These are phyloP conservation scores for Semnornis frantzii DNA, from an alignment of 2,113 vertebrate species.

Conservation along the genomic window DNA sequence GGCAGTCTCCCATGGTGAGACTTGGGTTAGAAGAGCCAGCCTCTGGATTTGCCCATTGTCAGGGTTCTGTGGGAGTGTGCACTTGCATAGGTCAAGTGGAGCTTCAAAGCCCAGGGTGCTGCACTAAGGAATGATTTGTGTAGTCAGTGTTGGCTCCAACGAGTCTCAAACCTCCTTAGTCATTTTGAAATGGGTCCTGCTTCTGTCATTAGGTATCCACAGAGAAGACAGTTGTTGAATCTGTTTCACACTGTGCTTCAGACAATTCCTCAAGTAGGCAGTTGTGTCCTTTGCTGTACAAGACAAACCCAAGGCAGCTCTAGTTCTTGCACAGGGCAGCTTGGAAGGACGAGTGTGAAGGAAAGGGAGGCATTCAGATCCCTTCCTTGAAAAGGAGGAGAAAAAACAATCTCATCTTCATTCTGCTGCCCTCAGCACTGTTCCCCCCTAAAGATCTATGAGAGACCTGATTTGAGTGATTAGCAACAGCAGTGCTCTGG, in stretches of 20 bases:
- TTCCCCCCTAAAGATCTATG: neutral
- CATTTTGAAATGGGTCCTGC: neutral
- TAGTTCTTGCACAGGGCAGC: neutral
- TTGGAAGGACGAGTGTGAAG: neutral
- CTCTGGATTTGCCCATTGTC: neutral
- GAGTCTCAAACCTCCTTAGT: neutral
- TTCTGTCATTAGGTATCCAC: neutral
- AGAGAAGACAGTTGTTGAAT: neutral
- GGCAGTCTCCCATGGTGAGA: neutral
- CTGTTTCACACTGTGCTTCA: neutral
- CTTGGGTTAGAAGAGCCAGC: neutral
- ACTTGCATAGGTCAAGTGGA: neutral
- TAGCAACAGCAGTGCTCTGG: slow-evolving; percentile 21
- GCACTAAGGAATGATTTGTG: neutral
- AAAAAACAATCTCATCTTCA: slow-evolving; percentile 7
- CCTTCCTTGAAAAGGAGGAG: neutral
- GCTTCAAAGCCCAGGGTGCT: neutral
- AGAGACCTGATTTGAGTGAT: slow-evolving; percentile 25
- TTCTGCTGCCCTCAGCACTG: neutral
- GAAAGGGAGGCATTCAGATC: neutral
- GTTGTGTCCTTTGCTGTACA: rapidly evolving
- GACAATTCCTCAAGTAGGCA: neutral
- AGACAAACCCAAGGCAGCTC: neutral
- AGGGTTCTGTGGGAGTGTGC: neutral
- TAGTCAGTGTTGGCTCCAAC: neutral